Evolutionary conservation across 2,113 vertebrate species (phyloP), one percentile per base, ranked within the genome.

Genomic region (Thunnus maccoyii): DNA sequence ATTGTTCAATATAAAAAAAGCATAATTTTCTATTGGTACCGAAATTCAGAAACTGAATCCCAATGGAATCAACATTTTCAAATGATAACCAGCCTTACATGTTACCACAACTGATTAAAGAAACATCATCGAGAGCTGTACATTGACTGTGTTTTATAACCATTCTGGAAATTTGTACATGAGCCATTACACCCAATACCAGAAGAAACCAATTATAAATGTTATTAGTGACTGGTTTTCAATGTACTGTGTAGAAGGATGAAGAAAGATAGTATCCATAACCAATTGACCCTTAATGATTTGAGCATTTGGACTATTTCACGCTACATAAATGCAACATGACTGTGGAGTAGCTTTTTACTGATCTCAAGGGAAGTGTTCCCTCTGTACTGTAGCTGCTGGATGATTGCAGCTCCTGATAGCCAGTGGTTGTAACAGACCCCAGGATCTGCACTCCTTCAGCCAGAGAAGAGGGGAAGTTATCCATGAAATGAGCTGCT

Each of bases 401-500:
- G 56, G 17, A 57, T 73, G 71, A 68, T 32, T 80, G 67, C 60
- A 17, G 58, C 0, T 46, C 18, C 66, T 32, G 30, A 72, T 70
- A 72, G 66, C 44, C 56, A 17, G 44, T 3, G 47, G 70, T 36
- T 77, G 63, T 46, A 74, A 73, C 51, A 46, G 27, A 78, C 71
- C 65, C 36, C 15, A 52, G 52, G 50, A 50, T 72, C 46, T 64
- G 54, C n/a, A 14, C 56, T 20, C 36, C 41, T 57, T 64, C 66
- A 79, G 76, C 32, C 5, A 18, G 11, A 73, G 57, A 75, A 41
- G 27, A 73, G 32, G 18, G 47, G 82, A 70, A 73, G 56, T 64
- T 61, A 83, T 61, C 86, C 82, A 84, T 87, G 80, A 87, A 83
- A 87, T 86, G 52, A 85, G 65, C 67, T 75, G 64, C 63, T 76